phyloP scores from a whole-genome alignment of 2,888 invertebrate species.

The Protophormia terraenovae region DNA sequence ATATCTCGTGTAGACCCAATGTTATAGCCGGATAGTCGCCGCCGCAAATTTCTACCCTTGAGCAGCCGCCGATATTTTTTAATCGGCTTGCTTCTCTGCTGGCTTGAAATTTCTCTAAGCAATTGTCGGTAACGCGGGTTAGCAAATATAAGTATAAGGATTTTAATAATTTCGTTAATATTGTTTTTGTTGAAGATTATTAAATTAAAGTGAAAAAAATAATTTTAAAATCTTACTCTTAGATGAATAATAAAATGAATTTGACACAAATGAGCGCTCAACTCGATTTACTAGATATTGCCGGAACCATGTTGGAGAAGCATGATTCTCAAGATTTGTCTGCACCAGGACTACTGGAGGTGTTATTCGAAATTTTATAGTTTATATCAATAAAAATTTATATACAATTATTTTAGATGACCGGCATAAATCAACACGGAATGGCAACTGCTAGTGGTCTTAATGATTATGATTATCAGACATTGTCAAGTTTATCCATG shows the following conservation, averaged over 20 bases:
- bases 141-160: neutral
- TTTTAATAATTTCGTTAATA: neutral
- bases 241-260: slow-evolving; percentile 71
- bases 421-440: slow-evolving; percentile 85
- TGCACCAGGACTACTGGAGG: slow-evolving; percentile 79
- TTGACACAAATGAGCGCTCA: slow-evolving; percentile 77
- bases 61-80: too few species aligned
- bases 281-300: slow-evolving; percentile 87
- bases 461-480: slow-evolving; percentile 95
- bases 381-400: neutral
- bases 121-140: slow-evolving; percentile 49
- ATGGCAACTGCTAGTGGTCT: slow-evolving; percentile 94
- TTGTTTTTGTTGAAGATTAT: neutral
- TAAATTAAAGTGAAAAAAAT: neutral
- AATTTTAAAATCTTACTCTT: neutral
- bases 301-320: slow-evolving; percentile 90
- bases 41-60: too few species aligned
- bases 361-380: slow-evolving; percentile 57
- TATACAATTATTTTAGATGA: slow-evolving; percentile 81
- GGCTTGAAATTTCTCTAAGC: slow-evolving; percentile 38
- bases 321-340: slow-evolving; percentile 81
- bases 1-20: too few species aligned
- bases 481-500: slow-evolving; percentile 86
- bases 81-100: too few species aligned
- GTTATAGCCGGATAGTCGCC: too few species aligned